Conservation (phyloP, 2,888 invertebrate species). For the Argyresthia goedartella region DNA sequence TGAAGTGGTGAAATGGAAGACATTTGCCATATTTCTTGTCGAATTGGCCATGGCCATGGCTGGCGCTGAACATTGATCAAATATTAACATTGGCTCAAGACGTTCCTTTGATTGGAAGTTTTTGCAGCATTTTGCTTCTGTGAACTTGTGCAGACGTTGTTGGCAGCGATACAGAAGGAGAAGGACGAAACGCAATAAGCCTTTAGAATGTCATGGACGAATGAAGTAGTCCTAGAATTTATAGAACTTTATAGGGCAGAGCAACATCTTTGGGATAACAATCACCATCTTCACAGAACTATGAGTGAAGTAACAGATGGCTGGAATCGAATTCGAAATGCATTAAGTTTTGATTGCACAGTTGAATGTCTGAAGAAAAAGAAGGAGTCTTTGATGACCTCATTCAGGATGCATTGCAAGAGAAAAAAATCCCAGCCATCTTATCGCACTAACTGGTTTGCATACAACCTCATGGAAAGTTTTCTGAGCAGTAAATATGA, state of each 20-base stretch:
- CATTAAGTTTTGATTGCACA: conserved; percentile 34
- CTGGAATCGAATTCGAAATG: conserved; percentile 48
- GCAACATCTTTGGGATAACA: conserved; percentile 51
- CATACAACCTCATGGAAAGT: conserved; percentile 50
- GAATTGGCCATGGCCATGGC: conserved; percentile 12
- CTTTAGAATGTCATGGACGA: conserved; percentile 43
- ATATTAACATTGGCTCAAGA: conserved; percentile 40
- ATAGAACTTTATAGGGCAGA: conserved; percentile 47
- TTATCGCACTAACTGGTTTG: conserved; percentile 52
- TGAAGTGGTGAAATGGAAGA: too few relatives aligned
- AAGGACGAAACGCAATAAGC: neutral
- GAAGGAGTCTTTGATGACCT: conserved; percentile 59
- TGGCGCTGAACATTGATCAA: conserved; percentile 30
- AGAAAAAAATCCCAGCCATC: conserved; percentile 30
- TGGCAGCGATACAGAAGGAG: neutral
- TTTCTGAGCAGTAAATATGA: conserved; percentile 55
- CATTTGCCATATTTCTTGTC: conserved; percentile 18
- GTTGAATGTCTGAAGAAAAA: conserved; percentile 51
- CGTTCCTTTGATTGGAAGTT: conserved; percentile 30
- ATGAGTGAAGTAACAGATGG: conserved; percentile 42
- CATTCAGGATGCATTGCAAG: conserved; percentile 42
- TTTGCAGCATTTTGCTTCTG: conserved; percentile 21
- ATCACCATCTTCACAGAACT: conserved; percentile 43
- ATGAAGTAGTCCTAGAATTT: conserved; percentile 47
- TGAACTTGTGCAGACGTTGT: conserved; percentile 17